These are phyloP conservation scores for Imbricaverruca yamaguchii DNA, from an alignment of 2,888 invertebrate species.

Conservation along the genomic window DNA sequence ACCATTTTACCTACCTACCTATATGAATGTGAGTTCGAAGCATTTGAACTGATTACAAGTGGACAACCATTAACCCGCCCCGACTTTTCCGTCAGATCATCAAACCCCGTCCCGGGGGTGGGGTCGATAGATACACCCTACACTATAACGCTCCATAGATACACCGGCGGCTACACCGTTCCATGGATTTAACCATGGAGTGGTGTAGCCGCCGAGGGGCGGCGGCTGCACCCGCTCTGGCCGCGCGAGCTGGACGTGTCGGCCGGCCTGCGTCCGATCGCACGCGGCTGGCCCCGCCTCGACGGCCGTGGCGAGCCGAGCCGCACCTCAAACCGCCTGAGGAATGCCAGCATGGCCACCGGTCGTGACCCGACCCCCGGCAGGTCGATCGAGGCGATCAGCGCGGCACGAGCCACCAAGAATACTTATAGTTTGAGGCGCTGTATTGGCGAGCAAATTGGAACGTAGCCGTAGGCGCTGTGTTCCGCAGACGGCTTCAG, in stretches of 20 bases:
- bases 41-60: too few species aligned
- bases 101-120: too few species aligned
- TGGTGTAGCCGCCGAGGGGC: too few species aligned
- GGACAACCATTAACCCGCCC: too few species aligned
- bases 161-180: too few species aligned
- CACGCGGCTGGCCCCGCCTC: slow-evolving; percentile 3
- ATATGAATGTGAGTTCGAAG: too few species aligned
- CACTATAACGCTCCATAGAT: too few species aligned
- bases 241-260: neutral
- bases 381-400: neutral
- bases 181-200: too few species aligned
- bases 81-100: too few species aligned
- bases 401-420: neutral
- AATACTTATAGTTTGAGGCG: neutral
- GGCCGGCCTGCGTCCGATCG: neutral
- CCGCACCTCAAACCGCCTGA: neutral
- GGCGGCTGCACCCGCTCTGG: neutral
- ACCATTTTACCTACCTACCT: too few species aligned
- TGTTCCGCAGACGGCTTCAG: too few species aligned
- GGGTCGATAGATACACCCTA: too few species aligned
- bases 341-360: neutral
- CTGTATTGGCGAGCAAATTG: neutral
- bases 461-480: neutral
- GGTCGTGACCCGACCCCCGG: neutral
- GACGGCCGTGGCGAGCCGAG: neutral